Evolutionary conservation across 2,888 invertebrate genomes (phyloP), one percentile per base, ranked within the genome.

Genomic region (Eristalis tenax): DNA sequence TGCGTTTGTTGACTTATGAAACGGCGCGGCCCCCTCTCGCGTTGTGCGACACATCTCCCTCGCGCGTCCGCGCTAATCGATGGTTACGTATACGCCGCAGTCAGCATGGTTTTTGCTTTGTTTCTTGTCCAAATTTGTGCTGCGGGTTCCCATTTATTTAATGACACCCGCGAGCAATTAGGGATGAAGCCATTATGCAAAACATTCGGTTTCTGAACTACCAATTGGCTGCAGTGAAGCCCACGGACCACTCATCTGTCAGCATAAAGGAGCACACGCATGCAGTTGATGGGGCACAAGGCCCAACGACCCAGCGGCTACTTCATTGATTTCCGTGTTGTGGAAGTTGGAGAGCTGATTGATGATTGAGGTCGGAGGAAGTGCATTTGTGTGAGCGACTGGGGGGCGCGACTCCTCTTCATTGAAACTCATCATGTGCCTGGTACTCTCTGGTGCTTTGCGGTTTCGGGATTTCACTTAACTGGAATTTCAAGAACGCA

Each of bases 51-150:
- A 59, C 40, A 57, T 66, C 32, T 32, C 32, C 10, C 32, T 8
- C 32, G 8, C 32, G 2, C 32, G 32, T 32, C 4, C 32, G 5
- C 32, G 40, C 57, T 71, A 71, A 71, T 71, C 65, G 57, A 64
- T 57, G 70, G 79, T 79, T 79, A 71, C 71, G 43, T 79, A 66
- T 57, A 71, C 56, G 40, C 56, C 26, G 35, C 35, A 63, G 69
- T 50, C 18, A 59, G 8, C 18, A 0, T 15, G 15, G 1, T 43
- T 65, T 38, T 13, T 57, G 32, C 13, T 66, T 38, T 74, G 6
- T 38, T 35, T 50, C 13, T 15, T 26, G 18, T 18, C 18, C 43
- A 6, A 43, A 43, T 50, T 50, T 18, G 18, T n/a, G 8, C 18
- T n/a, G 50, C 8, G 50, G n/a, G 18, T 4, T 1, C 18, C 50